These are phyloP conservation scores for Prostheceraeus crozeri DNA, from an alignment of 2,888 invertebrate species.

Conservation along the genomic window DNA sequence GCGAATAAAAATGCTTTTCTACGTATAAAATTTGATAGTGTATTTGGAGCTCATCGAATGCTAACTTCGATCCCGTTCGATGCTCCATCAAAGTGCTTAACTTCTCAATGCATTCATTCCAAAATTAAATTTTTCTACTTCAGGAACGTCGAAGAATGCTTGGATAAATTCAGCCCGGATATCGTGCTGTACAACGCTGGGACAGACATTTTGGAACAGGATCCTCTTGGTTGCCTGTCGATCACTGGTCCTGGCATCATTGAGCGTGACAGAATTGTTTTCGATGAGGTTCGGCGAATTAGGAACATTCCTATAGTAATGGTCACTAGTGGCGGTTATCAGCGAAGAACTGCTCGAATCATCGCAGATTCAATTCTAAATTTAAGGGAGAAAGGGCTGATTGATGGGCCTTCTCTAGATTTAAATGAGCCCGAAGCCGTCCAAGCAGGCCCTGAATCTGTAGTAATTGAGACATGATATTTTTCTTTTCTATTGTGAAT, in stretches of 20 bases:
- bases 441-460: too few relatives aligned
- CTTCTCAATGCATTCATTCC: too few relatives aligned
- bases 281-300: slow-evolving; percentile 63
- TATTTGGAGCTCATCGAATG: too few relatives aligned
- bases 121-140: slow-evolving; percentile 45
- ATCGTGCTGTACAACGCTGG: slow-evolving; percentile 86
- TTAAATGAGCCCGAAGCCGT: too few relatives aligned
- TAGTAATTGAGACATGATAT: too few relatives aligned
- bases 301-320: slow-evolving; percentile 70
- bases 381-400: too few relatives aligned
- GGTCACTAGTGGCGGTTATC: slow-evolving; percentile 80
- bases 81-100: too few relatives aligned
- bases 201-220: slow-evolving; percentile 72
- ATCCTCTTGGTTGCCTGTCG: slow-evolving; percentile 68
- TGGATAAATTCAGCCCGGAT: slow-evolving; percentile 67
- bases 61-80: too few relatives aligned
- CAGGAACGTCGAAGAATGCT: slow-evolving; percentile 66
- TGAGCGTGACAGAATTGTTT: slow-evolving; percentile 73
- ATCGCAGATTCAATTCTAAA: slow-evolving; percentile 78
- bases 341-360: slow-evolving; percentile 68
- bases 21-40: too few relatives aligned
- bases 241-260: slow-evolving; percentile 75
- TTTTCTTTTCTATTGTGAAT: too few relatives aligned
- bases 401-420: too few relatives aligned
- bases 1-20: too few relatives aligned